Evolutionary conservation across 2,888 invertebrate species (phyloP).

Genomic region (Lobophora halterata): DNA sequence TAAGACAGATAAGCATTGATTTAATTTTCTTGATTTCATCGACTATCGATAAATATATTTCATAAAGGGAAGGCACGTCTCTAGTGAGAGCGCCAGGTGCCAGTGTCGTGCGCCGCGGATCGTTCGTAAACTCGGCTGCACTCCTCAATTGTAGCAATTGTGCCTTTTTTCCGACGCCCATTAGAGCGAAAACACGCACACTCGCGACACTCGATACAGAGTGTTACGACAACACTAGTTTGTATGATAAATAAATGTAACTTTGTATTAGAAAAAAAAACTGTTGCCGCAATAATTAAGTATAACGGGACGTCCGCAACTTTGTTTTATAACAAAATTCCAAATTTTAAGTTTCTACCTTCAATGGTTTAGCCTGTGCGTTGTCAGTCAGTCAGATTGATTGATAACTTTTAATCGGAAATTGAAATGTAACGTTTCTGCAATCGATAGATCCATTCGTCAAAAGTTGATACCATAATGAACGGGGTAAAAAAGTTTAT

Average conservation of each 20-base stretch:
- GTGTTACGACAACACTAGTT: constrained; percentile 15
- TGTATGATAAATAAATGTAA: background rate
- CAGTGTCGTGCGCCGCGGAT: constrained; percentile 60
- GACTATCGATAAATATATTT: background rate
- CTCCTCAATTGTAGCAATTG: constrained; percentile 71
- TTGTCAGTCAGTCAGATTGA: no score
- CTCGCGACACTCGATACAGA: constrained; percentile 17
- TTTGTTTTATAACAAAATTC: no score
- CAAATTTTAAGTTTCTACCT: no score
- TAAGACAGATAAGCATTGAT: no score
- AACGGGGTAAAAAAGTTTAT: no score
- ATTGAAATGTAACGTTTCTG: no score
- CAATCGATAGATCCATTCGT: no score
- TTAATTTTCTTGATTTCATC: no score
- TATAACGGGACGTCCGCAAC: no score
- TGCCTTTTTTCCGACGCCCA: constrained; percentile 67
- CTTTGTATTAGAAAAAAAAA: background rate
- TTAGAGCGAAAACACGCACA: constrained; percentile 67
- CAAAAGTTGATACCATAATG: no score
- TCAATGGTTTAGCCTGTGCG: no score
- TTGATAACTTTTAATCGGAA: no score
- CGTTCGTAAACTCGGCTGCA: constrained; percentile 54
- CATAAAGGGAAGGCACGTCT: constrained; percentile 8
- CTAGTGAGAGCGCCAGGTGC: constrained; percentile 46
- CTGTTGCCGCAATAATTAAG: background rate